Base-by-base conservation (phyloP, 2,797 vertebrate genomes). In the Pelochelys cantorii region DNA sequence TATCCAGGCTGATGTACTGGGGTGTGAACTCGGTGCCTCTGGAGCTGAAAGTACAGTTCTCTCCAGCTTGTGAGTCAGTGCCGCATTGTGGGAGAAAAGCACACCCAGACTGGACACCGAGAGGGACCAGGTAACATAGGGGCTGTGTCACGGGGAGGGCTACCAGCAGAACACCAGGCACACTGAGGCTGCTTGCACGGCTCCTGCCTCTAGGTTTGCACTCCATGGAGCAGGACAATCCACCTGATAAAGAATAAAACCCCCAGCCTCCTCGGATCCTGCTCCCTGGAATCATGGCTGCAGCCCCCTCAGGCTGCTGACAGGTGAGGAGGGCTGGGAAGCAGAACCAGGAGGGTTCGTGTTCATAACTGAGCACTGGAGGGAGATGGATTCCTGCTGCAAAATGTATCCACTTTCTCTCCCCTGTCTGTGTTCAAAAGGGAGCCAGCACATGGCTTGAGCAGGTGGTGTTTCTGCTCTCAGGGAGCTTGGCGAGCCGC, bases 381-480 rank as follows among this genome's bases (percentile, higher is more conserved):
- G 31, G 53, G 34, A 56, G 78, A 74, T 17, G 31, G 31, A 56
- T 42, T 27, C 80, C 65, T 29, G 15, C 37, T 68, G 68, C 25
- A 84, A 79, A 56, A 42, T 31, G 17, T 55, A 48, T 37, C 65
- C 62, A 7, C 34, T 77, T 48, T 82, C 82, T 81, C 62, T 48
- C 23, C 56, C 54, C 20, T 37, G 27, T 48, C 79, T 87, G 56
- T 52, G 68, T 92, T 78, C 78, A 65, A 74, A 85, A 84, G 65
- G 57, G 80, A 81, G 57, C 75, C 37, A 68, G 79, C 86, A 57
- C 86, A 88, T 31, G 83, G 83, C 68, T 81, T 71, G 71, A 91
- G 85, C 90, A 91, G 85, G 90, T 91, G 83, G 29, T 62, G n/a
- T 81, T 68, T 88, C 86, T 88, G 57, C 31, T 78, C 78, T 12